Evolutionary conservation across 2,888 invertebrate species (phyloP).

Genomic region (Leptinotarsa peninsularis): DNA sequence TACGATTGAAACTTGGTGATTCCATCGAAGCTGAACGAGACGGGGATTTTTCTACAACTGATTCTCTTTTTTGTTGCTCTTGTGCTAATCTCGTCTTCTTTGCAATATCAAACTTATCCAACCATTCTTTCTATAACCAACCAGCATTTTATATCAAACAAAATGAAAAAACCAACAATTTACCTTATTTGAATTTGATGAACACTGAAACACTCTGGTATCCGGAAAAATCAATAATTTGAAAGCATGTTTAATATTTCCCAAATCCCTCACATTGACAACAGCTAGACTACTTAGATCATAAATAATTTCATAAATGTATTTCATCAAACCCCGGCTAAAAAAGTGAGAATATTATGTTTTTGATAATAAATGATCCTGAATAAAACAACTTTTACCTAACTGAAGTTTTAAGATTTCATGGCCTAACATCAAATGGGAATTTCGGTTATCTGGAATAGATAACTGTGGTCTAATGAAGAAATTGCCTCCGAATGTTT

Average conservation of each 20-base stretch:
- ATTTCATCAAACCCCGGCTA: conserved; percentile 81
- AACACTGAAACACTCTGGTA: conserved; percentile 91
- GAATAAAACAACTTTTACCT: too few relatives aligned
- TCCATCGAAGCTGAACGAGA: conserved; percentile 66
- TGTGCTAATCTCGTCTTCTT: conserved; percentile 83
- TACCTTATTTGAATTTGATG: conserved; percentile 74
- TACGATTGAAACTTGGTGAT: conserved; percentile 65
- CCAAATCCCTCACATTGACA: conserved; percentile 92
- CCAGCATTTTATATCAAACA: background rate
- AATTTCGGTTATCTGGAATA: too few relatives aligned
- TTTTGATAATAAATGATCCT: background rate
- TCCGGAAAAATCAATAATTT: conserved; percentile 95
- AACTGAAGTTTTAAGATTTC: too few relatives aligned
- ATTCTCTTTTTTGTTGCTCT: conserved; percentile 69
- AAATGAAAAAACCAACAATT: conserved; percentile 16
- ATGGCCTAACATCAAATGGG: too few relatives aligned
- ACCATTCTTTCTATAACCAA: conserved; percentile 84
- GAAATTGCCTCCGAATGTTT: too few relatives aligned
- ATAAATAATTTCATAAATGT: conserved; percentile 86
- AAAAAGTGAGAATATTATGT: conserved; percentile 33
- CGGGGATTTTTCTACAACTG: conserved; percentile 65
- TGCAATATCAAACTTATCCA: conserved; percentile 90
- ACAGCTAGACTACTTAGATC: conserved; percentile 91
- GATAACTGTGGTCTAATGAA: too few relatives aligned
- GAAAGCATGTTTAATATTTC: conserved; percentile 91